These are phyloP conservation scores for Tokudaia muenninki DNA, from an alignment of 2,797 vertebrate genomes.

Conservation along the genomic window DNA sequence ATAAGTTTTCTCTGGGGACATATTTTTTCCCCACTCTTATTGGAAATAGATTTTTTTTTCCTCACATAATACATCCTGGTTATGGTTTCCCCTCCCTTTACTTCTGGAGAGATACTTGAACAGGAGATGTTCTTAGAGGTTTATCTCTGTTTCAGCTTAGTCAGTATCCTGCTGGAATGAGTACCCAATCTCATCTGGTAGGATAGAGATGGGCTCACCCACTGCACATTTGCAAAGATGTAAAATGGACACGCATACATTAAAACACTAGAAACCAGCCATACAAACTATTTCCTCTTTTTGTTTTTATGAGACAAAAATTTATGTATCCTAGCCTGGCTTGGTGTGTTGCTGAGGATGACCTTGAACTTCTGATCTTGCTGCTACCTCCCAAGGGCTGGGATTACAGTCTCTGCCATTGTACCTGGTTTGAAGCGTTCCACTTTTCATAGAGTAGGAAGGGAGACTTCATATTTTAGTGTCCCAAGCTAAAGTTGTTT, in stretches of 20 bases:
- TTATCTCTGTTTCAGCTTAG: background rate
- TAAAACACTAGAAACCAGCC: background rate
- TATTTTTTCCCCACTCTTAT: background rate
- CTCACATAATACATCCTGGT: background rate
- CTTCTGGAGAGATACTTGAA: background rate
- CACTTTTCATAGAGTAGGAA: background rate
- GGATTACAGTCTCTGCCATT: background rate
- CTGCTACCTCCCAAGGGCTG: background rate
- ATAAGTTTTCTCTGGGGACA: constrained; percentile 35
- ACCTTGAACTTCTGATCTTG: background rate
- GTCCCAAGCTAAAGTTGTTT: background rate
- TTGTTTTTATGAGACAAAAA: background rate
- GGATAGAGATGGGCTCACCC: background rate
- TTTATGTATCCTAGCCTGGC: background rate
- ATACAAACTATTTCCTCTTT: background rate
- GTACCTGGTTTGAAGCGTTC: background rate
- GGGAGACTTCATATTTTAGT: background rate
- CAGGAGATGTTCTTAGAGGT: background rate
- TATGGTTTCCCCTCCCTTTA: background rate
- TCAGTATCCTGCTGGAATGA: background rate
- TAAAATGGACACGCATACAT: background rate
- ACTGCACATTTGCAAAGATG: too few species aligned
- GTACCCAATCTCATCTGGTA: background rate
- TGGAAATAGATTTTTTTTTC: background rate
- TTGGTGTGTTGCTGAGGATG: background rate